Percentiles rank a stretch among this genome's conserved stretches.
These are phyloP conservation scores for Bradysia coprophila DNA, from an alignment of 1,140 invertebrate species.

Conservation along the genomic window DNA sequence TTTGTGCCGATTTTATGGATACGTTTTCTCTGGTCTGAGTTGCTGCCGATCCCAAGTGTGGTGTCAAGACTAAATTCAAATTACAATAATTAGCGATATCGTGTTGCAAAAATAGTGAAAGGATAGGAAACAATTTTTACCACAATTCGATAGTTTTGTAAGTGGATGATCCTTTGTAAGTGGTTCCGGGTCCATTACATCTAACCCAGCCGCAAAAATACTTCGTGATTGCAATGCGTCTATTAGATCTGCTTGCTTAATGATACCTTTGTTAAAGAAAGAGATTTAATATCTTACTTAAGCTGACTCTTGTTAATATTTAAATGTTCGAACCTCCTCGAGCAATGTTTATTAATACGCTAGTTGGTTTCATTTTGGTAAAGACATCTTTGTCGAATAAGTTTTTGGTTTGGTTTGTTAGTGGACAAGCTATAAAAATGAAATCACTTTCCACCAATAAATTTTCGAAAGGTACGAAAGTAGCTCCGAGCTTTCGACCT, in stretches of 20 bases:
- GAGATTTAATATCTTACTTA: conserved; percentile 6
- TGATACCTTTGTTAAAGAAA: conserved; percentile 28
- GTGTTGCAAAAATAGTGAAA: too few species aligned
- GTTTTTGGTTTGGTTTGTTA: conserved; percentile 47
- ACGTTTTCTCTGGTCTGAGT: conserved; percentile 55
- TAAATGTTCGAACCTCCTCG: conserved; percentile 41
- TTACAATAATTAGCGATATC: too few species aligned
- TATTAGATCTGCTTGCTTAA: conserved; percentile 58
- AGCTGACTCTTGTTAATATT: too few species aligned
- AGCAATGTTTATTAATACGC: conserved; percentile 64
- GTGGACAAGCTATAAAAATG: conserved; percentile 44
- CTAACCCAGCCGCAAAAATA: conserved; percentile 73
- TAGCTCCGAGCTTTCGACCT: conserved; percentile 37
- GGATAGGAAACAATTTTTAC: too few species aligned
- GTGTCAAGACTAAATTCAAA: conserved; percentile 54
- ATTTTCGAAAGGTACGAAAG: conserved; percentile 51
- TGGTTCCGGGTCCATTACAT: conserved; percentile 81
- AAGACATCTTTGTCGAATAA: conserved; percentile 54
- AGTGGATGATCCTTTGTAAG: conserved; percentile 57
- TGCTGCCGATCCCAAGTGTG: conserved; percentile 78
- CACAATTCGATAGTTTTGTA: conserved; percentile 55
- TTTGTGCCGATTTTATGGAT: conserved; percentile 56
- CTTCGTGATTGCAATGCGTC: conserved; percentile 43
- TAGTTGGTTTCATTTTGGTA: conserved; percentile 55
- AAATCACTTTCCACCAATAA: conserved; percentile 57